A percentile compares a stretch with the other conserved stretches of the same genome.
Conservation (phyloP, 2,113 vertebrate species). For the Marmota flaviventris region DNA sequence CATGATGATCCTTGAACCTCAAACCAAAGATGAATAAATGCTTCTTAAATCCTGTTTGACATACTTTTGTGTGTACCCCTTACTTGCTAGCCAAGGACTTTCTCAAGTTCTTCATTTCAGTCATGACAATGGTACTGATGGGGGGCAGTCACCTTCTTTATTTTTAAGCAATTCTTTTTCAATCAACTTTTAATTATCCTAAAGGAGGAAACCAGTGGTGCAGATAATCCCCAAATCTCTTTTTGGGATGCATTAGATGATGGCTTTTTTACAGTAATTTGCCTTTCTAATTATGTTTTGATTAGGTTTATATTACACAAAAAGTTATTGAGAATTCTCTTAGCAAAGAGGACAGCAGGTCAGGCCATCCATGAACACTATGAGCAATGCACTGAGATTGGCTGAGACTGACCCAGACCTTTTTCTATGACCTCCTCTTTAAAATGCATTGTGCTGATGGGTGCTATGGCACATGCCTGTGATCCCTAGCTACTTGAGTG, state of each 20-base stretch:
- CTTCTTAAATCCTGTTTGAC: not conserved
- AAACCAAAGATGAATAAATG: not conserved
- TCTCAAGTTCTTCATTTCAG: not conserved
- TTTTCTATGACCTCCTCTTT: not conserved
- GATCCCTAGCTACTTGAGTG: no score
- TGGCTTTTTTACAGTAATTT: slow-evolving; percentile 65
- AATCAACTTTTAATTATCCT: slow-evolving; percentile 72
- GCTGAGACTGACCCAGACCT: not conserved
- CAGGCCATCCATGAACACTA: not conserved
- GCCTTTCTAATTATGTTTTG: slow-evolving; percentile 72
- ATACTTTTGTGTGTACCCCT: not conserved
- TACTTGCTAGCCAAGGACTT: slow-evolving; percentile 9
- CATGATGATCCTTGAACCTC: not conserved
- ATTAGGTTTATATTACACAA: slow-evolving; percentile 52
- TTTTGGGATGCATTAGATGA: slow-evolving; percentile 51
- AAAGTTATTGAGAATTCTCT: slow-evolving; percentile 2
- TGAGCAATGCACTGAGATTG: not conserved
- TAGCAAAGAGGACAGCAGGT: slow-evolving; percentile 24
- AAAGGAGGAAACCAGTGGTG: slow-evolving; percentile 56
- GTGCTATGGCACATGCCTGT: no score
- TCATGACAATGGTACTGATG: not conserved
- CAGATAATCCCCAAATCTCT: slow-evolving; percentile 65
- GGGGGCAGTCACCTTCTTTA: slow-evolving; percentile 44
- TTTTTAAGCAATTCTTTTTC: slow-evolving; percentile 67
- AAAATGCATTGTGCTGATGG: not conserved